Base-by-base conservation (phyloP, 2,888 invertebrate genomes). In the Cerastis rubricosa region DNA sequence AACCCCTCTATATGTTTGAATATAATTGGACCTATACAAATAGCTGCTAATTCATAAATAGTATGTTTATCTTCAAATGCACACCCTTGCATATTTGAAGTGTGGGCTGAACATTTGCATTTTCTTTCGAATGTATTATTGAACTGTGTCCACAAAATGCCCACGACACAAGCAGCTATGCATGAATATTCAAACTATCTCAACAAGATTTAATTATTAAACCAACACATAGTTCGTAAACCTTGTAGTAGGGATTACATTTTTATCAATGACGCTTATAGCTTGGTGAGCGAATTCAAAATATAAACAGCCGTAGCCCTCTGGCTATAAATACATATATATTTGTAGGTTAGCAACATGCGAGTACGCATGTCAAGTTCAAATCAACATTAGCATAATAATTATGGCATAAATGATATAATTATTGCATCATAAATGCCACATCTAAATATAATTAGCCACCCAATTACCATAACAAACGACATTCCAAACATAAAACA, bases 21-120 rank as follows among this genome's bases (percentile, higher is more conserved):
- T 90, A 89, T 89, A 89, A 90, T 92, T 89, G 86, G 83, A 75
- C 88, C 88, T 89, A 87, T 84, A 82, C 87, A 92, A 92, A 92
- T 88, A 89, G 35, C 77, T 83, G 63, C 80, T 88, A 74, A 87
- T 88, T 86, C 83, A 86, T 88, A 88, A 88, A 79, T 78, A 85
- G 82, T 84, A 76, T 83, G 78, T 78, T 84, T 88, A 88, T 84
- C 87, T 76, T 59, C 51, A 64, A 83, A 80, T 87, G 74, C 71
- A 81, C 67, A 71, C 82, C 25, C 75, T 65, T 80, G 74, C 71
- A 83, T 71, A 76, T 76, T 81, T 66, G 22, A 74, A 67, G 71
- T 51, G 67, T 61, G 65, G 25, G 14, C 57, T 45, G 11, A 45
- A 22, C 3, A 83, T 86, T 85, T 73, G 66, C 74, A 87, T 81